Percentiles rank a stretch among this genome's conserved stretches.
phyloP scores from a whole-genome alignment of 2,797 vertebrate species.

The Petrocephalus schoutedeni region DNA sequence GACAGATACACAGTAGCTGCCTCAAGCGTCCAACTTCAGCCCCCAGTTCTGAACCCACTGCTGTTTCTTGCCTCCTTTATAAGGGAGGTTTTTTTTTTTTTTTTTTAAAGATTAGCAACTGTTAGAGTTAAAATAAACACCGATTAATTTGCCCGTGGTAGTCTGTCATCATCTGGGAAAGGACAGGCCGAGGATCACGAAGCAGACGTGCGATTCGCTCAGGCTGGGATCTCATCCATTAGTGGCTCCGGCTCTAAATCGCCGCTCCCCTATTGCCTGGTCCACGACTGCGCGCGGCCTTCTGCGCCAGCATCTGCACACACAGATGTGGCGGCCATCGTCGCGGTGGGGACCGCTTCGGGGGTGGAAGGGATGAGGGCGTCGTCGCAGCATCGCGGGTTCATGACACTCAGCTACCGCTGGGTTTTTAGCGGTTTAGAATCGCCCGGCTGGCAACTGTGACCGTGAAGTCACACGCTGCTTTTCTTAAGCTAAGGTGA shows the following conservation, averaged over 20 bases:
- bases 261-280: neutral
- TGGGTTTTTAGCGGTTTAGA: neutral
- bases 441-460: neutral
- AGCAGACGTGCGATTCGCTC: neutral
- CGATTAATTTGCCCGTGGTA: too few relatives aligned
- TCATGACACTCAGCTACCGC: neutral
- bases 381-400: neutral
- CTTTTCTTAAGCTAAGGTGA: neutral
- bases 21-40: neutral
- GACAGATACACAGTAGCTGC: neutral
- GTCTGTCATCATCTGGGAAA: neutral
- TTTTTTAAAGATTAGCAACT: neutral
- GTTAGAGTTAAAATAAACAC: neutral
- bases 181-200: neutral
- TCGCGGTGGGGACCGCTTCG: neutral
- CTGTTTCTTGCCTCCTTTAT: neutral
- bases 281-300: too few relatives aligned
- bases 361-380: neutral
- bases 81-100: neutral
- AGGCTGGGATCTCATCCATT: neutral
- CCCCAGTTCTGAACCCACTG: neutral
- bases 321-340: neutral
- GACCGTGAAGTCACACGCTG: neutral
- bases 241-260: neutral
- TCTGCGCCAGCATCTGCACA: neutral